A percentile compares a stretch with the other conserved stretches of the same genome.
Evolutionary conservation across 2,113 vertebrate species (phyloP).

Genomic region (Sigmodon hispidus): DNA sequence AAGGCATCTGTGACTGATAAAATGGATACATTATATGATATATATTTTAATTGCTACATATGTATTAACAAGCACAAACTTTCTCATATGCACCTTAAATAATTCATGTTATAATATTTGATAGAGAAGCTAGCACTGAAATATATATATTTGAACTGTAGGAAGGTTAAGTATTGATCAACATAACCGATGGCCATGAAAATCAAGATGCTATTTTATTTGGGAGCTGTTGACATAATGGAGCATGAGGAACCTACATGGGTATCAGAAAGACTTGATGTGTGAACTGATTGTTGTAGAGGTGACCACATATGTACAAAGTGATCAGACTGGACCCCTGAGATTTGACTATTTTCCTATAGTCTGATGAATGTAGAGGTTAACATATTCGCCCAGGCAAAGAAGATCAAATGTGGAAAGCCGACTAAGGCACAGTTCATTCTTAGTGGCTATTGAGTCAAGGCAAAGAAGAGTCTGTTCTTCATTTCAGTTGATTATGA

Average conservation of each 20-base stretch:
- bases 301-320: neutral
- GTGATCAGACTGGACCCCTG: neutral
- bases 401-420: neutral
- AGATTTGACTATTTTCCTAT: neutral
- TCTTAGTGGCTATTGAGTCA: neutral
- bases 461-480: slow-evolving; percentile 1
- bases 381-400: slow-evolving; percentile 1
- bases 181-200: neutral
- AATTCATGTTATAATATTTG: neutral
- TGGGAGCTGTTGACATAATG: neutral
- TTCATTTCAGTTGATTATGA: neutral
- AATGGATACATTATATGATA: neutral
- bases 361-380: neutral
- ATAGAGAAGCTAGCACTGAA: neutral
- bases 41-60: neutral
- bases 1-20: neutral
- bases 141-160: neutral
- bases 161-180: neutral
- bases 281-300: neutral
- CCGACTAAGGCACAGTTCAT: neutral
- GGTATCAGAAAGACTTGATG: neutral
- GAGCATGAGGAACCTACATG: neutral
- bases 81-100: neutral
- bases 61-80: neutral
- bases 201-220: neutral